phyloP scores from a whole-genome alignment of 2,888 invertebrate species.

The Cabera pusaria region DNA sequence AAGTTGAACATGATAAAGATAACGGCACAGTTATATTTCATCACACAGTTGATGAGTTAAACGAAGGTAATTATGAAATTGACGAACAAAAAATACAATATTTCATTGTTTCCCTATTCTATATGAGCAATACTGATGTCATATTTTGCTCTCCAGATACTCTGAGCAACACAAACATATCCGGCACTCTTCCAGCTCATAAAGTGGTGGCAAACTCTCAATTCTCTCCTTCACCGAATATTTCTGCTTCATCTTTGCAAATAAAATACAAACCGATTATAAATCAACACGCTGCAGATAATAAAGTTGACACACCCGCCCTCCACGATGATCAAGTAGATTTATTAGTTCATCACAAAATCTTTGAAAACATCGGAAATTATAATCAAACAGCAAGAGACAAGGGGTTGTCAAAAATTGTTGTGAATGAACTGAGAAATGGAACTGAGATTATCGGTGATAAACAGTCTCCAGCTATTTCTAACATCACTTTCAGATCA shows the following conservation, averaged over 20 bases:
- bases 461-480: conserved; percentile 50
- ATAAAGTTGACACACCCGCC: conserved; percentile 59
- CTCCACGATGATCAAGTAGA: conserved; percentile 44
- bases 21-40: conserved; percentile 56
- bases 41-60: conserved; percentile 60
- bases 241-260: conserved; percentile 50
- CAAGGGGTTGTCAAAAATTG: conserved; percentile 60
- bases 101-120: too few relatives aligned
- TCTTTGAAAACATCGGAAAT: conserved; percentile 50
- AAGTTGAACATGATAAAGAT: conserved; percentile 15
- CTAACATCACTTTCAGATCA: conserved; percentile 71
- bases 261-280: conserved; percentile 58
- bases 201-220: conserved; percentile 49
- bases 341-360: conserved; percentile 39
- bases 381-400: conserved; percentile 53
- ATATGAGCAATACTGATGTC: too few relatives aligned
- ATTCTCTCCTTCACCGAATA: conserved; percentile 39
- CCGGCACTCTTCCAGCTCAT: conserved; percentile 57
- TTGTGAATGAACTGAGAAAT: conserved; percentile 64
- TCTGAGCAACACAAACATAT: conserved; percentile 47
- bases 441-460: conserved; percentile 66
- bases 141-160: conserved; percentile 53
- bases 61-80: conserved; percentile 51
- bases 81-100: too few relatives aligned
- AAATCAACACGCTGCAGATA: conserved; percentile 55